Conservation (phyloP, 2,113 vertebrate genomes). For the Pelecanoides urinatrix region DNA sequence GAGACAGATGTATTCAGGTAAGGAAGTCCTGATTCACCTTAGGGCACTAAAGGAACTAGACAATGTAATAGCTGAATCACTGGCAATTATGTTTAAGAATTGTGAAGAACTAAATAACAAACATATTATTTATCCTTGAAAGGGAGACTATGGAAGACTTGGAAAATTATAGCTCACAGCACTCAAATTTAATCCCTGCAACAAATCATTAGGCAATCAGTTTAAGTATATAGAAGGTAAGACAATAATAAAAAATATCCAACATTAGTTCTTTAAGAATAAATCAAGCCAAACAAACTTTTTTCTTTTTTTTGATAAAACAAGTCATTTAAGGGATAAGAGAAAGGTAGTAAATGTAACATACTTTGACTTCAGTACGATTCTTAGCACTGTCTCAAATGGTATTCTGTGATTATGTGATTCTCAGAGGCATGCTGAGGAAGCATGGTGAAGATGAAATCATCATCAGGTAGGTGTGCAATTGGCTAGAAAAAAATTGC, state of each 20-base stretch:
- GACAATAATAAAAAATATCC: neutral
- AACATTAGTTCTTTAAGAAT: neutral
- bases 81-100: neutral
- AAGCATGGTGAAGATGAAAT: neutral
- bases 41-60: neutral
- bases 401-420: neutral
- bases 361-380: neutral
- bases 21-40: neutral
- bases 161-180: neutral
- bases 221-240: neutral
- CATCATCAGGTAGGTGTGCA: neutral
- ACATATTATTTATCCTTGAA: constrained; percentile 12
- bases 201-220: constrained; percentile 11
- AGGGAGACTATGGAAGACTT: neutral
- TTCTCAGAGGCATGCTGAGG: neutral
- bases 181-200: constrained; percentile 8
- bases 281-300: neutral
- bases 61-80: neutral
- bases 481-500: neutral
- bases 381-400: neutral
- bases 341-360: neutral
- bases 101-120: neutral
- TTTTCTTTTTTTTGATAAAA: neutral
- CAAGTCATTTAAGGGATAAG: neutral
- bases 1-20: neutral